Evolutionary conservation across 2,888 invertebrate genomes (phyloP).

Genomic region (Meganola albula): DNA sequence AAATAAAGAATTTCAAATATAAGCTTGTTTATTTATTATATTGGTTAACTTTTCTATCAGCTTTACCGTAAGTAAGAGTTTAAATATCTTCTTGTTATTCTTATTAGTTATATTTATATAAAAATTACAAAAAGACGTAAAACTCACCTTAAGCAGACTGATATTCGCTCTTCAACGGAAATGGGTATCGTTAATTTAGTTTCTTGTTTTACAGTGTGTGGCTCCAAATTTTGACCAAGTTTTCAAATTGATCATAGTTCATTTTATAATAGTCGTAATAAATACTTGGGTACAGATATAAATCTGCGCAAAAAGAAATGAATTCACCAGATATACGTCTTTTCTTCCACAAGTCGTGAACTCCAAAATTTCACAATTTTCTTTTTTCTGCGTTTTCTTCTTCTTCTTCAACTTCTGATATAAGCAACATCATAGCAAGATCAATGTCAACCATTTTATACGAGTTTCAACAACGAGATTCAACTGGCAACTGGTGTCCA

Average conservation of each 20-base stretch:
- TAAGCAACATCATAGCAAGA: constrained; percentile 8
- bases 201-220: constrained; percentile 15
- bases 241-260: constrained; percentile 9
- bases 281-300: constrained; percentile 7
- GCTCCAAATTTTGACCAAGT: constrained; percentile 16
- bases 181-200: constrained; percentile 18
- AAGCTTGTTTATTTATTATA: neutral
- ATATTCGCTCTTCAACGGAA: constrained; percentile 20
- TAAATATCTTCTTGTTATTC: no score
- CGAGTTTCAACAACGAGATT: no score
- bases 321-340: constrained; percentile 12
- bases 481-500: no score
- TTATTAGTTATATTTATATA: no score
- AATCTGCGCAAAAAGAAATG: constrained; percentile 7
- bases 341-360: constrained; percentile 11
- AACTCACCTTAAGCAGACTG: constrained; percentile 17
- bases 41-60: no score
- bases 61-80: no score
- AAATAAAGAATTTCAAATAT: neutral
- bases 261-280: constrained; percentile 13
- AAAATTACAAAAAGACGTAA: constrained; percentile 9
- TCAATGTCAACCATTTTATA: constrained; percentile 11
- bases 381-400: constrained; percentile 5
- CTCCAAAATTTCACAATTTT: constrained; percentile 7
- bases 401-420: constrained; percentile 8